Evolutionary conservation across 2,797 vertebrate species (phyloP).

Genomic region (Erithacus rubecula): DNA sequence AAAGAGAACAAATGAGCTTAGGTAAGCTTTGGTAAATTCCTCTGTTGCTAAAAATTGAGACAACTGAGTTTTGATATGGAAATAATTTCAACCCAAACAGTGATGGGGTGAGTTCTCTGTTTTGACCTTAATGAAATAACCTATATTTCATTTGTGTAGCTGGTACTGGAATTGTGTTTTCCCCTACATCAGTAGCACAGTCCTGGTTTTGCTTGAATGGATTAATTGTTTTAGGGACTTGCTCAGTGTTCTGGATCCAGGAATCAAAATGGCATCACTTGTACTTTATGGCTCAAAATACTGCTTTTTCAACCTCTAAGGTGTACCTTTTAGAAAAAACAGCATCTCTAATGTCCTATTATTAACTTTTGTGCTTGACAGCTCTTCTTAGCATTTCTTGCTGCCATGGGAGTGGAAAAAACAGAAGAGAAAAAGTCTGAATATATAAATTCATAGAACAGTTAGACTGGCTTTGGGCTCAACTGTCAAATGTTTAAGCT

Average conservation of each 20-base stretch:
- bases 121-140: not conserved
- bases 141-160: not conserved
- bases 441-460: not conserved
- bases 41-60: not conserved
- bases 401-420: not conserved
- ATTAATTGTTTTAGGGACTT: not conserved
- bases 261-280: not conserved
- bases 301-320: not conserved
- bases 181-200: not conserved
- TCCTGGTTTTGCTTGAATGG: not conserved
- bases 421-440: not conserved
- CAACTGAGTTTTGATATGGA: not conserved
- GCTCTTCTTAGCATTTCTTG: not conserved
- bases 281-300: not conserved
- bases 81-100: not conserved
- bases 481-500: not conserved
- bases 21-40: not conserved
- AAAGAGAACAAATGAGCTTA: not conserved
- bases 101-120: not conserved
- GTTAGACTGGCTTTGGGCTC: not conserved
- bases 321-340: not conserved
- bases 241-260: not conserved
- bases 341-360: not conserved
- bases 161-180: not conserved
- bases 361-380: not conserved